These are phyloP conservation scores for Gouania willdenowi DNA, from an alignment of 2,797 vertebrate species.

Conservation along the genomic window DNA sequence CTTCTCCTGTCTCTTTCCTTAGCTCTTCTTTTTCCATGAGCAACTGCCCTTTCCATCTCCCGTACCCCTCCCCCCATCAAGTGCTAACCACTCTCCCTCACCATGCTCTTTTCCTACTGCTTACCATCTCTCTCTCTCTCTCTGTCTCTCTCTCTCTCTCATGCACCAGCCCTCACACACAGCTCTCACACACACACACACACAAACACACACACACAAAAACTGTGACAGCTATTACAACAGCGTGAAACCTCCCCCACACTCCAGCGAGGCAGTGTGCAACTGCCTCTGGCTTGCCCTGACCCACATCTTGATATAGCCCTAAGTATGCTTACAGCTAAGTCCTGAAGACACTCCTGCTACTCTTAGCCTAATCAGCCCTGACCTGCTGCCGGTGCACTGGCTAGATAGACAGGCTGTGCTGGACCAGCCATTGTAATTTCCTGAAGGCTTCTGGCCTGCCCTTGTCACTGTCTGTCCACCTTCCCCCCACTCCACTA, in stretches of 20 bases:
- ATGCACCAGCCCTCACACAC: slow-evolving; percentile 35
- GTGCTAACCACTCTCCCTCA: slow-evolving; percentile 63
- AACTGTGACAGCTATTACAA: slow-evolving; percentile 61
- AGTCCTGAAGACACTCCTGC: slow-evolving; percentile 78
- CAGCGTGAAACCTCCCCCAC: slow-evolving; percentile 69
- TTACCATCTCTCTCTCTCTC: slow-evolving; percentile 25
- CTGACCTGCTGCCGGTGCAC: slow-evolving; percentile 63
- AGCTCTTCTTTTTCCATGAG: slow-evolving; percentile 63
- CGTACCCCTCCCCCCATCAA: slow-evolving; percentile 41
- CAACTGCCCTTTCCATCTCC: slow-evolving; percentile 58
- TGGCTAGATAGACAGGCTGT: slow-evolving; percentile 47
- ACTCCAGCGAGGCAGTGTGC: slow-evolving; percentile 61
- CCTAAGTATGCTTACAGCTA: slow-evolving; percentile 82
- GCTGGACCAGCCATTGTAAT: slow-evolving; percentile 58
- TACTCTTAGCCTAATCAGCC: slow-evolving; percentile 78
- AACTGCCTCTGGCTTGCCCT: slow-evolving; percentile 76
- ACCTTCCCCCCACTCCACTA: slow-evolving; percentile 39
- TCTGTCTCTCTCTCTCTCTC: slow-evolving; percentile 38
- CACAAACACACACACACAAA: slow-evolving; percentile 28
- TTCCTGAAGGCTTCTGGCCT: slow-evolving; percentile 46
- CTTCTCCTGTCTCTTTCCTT: slow-evolving; percentile 46
- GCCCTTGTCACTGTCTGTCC: slow-evolving; percentile 25
- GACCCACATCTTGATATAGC: slow-evolving; percentile 85
- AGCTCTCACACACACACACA: slow-evolving; percentile 23
- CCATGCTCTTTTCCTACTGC: slow-evolving; percentile 50